Conservation (phyloP, 2,113 vertebrate species). For the Phoxinus phoxinus region DNA sequence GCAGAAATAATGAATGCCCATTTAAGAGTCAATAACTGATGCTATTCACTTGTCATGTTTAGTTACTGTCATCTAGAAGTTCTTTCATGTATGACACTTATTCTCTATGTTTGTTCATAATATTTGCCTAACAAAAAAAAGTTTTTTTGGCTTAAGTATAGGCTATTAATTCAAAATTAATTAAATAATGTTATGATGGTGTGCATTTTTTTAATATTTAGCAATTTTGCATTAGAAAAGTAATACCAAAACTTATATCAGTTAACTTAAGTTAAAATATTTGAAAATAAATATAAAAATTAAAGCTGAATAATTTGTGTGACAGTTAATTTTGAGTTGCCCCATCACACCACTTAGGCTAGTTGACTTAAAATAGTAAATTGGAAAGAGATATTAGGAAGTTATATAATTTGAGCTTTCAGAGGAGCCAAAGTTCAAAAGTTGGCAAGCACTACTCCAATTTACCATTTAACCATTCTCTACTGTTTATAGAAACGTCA, state of each 20-base stretch:
- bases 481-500: not conserved
- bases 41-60: slow-evolving; percentile 12
- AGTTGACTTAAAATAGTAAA: not conserved
- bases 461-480: not conserved
- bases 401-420: not conserved
- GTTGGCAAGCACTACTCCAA: not conserved
- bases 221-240: not conserved
- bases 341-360: not conserved
- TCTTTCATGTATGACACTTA: not conserved
- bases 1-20: slow-evolving; percentile 19
- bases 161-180: not conserved
- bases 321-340: not conserved
- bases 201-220: not conserved
- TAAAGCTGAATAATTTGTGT: not conserved
- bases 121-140: not conserved
- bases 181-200: too few relatives aligned
- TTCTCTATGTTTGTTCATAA: not conserved
- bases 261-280: not conserved
- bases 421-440: not conserved
- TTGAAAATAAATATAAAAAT: not conserved
- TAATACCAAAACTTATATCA: not conserved
- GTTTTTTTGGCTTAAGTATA: not conserved
- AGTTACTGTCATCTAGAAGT: not conserved
- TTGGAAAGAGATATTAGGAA: not conserved
- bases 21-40: slow-evolving; percentile 9